Evolutionary conservation across 2,888 invertebrate species (phyloP).

Genomic region (Pyrrhia umbra): DNA sequence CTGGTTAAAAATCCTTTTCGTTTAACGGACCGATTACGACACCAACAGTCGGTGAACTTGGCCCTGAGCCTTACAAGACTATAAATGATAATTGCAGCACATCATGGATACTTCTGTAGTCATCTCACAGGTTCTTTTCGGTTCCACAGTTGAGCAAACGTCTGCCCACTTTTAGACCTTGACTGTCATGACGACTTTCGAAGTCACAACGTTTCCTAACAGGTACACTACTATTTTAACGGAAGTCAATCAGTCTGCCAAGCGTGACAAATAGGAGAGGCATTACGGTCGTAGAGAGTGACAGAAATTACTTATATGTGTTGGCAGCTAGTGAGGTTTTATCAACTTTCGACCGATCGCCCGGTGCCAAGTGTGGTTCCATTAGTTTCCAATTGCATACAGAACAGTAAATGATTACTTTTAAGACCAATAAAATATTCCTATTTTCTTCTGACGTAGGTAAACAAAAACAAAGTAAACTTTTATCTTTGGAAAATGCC

Average conservation of each 20-base stretch:
- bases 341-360: conserved; percentile 21
- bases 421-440: not conserved
- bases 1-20: too few species aligned
- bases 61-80: too few species aligned
- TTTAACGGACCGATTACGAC: too few species aligned
- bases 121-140: not conserved
- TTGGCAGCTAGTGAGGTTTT: conserved; percentile 20
- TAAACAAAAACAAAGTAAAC: too few species aligned
- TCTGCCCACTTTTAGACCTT: not conserved
- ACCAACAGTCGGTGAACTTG: too few species aligned
- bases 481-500: not conserved
- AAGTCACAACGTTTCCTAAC: not conserved
- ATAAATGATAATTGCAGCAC: too few species aligned
- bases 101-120: too few species aligned
- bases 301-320: conserved; percentile 1
- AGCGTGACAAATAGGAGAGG: conserved; percentile 5
- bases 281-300: conserved; percentile 7
- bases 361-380: conserved; percentile 26
- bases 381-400: not conserved
- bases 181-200: not conserved
- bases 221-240: not conserved
- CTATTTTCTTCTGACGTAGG: not conserved
- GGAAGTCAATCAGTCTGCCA: conserved; percentile 24
- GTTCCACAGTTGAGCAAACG: too few species aligned
- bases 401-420: not conserved